Evolutionary conservation across 2,797 vertebrate species (phyloP), one percentile per base, ranked within the genome.

Genomic region (Esox lucius): DNA sequence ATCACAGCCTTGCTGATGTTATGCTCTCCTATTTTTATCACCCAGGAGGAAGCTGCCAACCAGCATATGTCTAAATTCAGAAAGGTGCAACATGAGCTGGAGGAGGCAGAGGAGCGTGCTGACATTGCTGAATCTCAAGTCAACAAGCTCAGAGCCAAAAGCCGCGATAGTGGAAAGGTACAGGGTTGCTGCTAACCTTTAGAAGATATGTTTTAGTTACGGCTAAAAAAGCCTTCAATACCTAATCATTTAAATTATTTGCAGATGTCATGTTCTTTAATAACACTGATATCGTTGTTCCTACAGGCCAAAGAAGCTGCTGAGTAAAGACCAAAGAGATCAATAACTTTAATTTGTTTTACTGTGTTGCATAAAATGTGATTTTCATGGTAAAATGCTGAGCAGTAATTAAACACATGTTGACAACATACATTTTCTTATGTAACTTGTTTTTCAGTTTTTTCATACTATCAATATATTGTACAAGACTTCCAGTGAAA

Each of bases 291-390:
- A 7, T 33, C 19, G 35, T 1, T 26, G 11, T 26, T 33, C 17
- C 19, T 35, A 19, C 22, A 67, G 65, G 33, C 11, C 31, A 67
- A 67, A 33, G 65, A 35, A 35, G 2, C 16, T 35, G 65, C 39
- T 69, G 68, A 69, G 48, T 69, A 35, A 69, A 22, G 48, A 9
- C 4, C 0, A 9, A 48, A 2, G 33, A 35, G 9, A 46, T n/a
- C 33, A 22, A 91, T 87, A 88, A 90, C 72, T 94, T 93, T 0
- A 39, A 39, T 39, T 39, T 3, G 90, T 94, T 1, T 91, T 93
- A 46, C 64, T 93, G 71, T 87, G 93, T 75, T 70, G 94, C 65
- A 95, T n/a, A n/a, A n/a, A n/a, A n/a, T n/a, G n/a, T n/a, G n/a
- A n/a, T n/a, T n/a, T n/a, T n/a, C n/a, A n/a, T 93, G 86, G 92